Percentiles rank a stretch among this genome's conserved stretches.
Conservation (phyloP, 2,113 vertebrate species). For the Stigmatopora argus region DNA sequence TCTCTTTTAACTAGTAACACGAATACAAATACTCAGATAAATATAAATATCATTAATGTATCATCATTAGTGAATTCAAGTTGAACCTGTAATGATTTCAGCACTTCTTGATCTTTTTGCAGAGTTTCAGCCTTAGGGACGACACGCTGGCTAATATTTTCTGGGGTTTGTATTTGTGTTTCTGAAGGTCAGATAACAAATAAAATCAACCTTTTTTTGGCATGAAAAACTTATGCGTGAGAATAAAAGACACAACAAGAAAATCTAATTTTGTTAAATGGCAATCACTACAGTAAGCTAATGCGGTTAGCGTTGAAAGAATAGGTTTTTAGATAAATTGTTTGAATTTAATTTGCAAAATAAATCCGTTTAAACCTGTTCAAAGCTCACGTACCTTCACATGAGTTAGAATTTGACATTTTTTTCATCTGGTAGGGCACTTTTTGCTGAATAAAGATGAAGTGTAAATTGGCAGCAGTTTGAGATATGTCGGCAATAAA, state of each 20-base stretch:
- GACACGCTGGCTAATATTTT: constrained; percentile 47
- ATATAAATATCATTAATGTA: not conserved
- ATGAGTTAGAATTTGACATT: constrained; percentile 16
- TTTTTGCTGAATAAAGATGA: not conserved
- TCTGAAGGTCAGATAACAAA: not conserved
- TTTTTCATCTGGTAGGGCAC: not conserved
- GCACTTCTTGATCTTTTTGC: constrained; percentile 36
- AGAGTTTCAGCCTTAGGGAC: constrained; percentile 30
- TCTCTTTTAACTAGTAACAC: not conserved
- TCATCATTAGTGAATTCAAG: not conserved
- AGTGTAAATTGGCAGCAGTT: not conserved
- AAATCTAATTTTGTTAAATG: not conserved
- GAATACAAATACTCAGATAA: not conserved
- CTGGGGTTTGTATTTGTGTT: constrained; percentile 25
- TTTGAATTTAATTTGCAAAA: not conserved
- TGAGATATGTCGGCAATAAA: not conserved
- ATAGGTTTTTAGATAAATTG: not conserved
- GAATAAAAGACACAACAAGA: not conserved
- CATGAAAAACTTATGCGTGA: not conserved
- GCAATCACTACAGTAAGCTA: not conserved
- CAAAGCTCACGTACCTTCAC: not conserved
- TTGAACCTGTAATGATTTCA: constrained; percentile 54
- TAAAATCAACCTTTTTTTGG: not conserved
- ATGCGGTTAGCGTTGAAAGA: not conserved
- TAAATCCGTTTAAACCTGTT: not conserved